Evolutionary conservation across 2,888 invertebrate genomes (phyloP), one percentile per base, ranked within the genome.

Genomic region (Cotesia congregata): DNA sequence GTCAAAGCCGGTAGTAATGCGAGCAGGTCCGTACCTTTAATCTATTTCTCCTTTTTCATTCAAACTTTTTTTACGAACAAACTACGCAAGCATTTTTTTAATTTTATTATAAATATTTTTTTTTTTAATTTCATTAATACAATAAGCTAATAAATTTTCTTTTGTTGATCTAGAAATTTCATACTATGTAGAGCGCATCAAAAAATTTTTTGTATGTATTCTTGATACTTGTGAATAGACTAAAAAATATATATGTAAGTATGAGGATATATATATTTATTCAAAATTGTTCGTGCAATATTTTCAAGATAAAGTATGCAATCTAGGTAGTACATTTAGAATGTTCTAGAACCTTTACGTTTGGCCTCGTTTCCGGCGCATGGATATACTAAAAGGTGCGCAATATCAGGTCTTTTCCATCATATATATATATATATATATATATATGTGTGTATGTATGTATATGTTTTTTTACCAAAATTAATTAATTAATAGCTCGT

Each of bases 321-420:
- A 65, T 39, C 69, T 69, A 59, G 61, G 68, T 62, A 74, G 30
- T n/a, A 70, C 67, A 9, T 68, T 69, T 72, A 76, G 85, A 87
- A 86, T 81, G 85, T 87, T 87, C 87, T 86, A 87, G 87, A 87
- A 86, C 85, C 81, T 86, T 85, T 84, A 84, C 81, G 83, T 76
- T 83, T 79, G 83, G 82, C 83, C 82, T 80, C 83, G 78, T 83
- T 87, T 87, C 87, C 87, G 87, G 86, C 83, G 83, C 77, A 77
- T 79, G 72, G 64, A 64, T 83, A 81, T 84, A 85, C 82, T 83
- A 85, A 84, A 85, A 85, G 85, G 85, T 86, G 85, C 82, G 83
- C 85, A 82, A 82, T 78, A 78, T 79, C 81, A 81, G 83, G 83
- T 83, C 81, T 72, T 39, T 61, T 39, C 60, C 7, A 61, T 72